A percentile compares a stretch with the other conserved stretches of the same genome.
phyloP scores from a whole-genome alignment of 37 sponge, comb jelly and placozoan genomes.

The Lycopodina hypogea region DNA sequence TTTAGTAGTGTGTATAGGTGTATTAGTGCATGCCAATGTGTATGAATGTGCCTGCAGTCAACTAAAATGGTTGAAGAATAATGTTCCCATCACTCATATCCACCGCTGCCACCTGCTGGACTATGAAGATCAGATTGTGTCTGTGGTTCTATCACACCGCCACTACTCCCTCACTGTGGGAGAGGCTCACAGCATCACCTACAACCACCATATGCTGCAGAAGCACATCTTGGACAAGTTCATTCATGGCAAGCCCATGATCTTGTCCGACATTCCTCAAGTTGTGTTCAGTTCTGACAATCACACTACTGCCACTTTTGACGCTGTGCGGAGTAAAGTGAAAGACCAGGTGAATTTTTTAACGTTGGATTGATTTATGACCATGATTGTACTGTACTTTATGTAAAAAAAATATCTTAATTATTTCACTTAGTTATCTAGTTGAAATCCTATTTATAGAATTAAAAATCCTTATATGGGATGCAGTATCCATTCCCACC shows the following conservation, averaged over 20 bases:
- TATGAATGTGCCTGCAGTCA: too few relatives aligned
- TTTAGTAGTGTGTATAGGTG: too few relatives aligned
- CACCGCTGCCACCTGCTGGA: conserved; percentile 55
- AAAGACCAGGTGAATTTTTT: conserved; percentile 10
- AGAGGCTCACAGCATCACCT: conserved; percentile 53
- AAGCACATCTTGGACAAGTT: conserved; percentile 66
- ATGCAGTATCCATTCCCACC: too few relatives aligned
- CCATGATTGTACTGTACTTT: not conserved
- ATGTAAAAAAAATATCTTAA: too few relatives aligned
- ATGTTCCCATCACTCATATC: conserved; percentile 47
- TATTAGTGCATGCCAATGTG: too few relatives aligned
- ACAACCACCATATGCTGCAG: conserved; percentile 64
- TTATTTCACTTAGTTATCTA: not conserved
- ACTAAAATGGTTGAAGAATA: not conserved
- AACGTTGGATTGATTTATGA: not conserved
- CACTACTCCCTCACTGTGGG: conserved; percentile 66
- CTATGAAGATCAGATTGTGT: conserved; percentile 53
- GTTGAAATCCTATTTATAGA: too few relatives aligned
- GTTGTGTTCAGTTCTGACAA: conserved; percentile 47
- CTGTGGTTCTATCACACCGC: conserved; percentile 67
- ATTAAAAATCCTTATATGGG: too few relatives aligned
- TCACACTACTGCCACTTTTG: conserved; percentile 39
- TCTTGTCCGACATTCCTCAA: conserved; percentile 48
- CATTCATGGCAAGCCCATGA: conserved; percentile 59
- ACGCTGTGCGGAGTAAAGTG: conserved; percentile 36